Conservation (phyloP, 2,113 vertebrate species). For the Ictalurus punctatus region DNA sequence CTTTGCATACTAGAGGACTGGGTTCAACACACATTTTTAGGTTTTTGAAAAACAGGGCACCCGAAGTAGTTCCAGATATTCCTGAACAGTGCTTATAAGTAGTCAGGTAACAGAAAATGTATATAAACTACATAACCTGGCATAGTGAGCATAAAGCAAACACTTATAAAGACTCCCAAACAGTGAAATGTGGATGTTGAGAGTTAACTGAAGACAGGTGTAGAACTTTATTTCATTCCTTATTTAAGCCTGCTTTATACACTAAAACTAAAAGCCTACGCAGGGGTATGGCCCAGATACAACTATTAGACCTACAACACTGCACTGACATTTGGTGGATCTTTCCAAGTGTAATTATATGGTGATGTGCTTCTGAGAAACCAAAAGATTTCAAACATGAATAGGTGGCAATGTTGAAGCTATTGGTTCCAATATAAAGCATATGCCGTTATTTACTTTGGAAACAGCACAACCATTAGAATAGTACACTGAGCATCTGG, state of each 20-base stretch:
- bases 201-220: not conserved
- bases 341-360: not conserved
- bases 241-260: not conserved
- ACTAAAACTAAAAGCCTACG: not conserved
- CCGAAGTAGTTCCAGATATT: not conserved
- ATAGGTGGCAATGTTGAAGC: not conserved
- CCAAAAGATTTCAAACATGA: slow-evolving; percentile 7
- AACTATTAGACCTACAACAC: not conserved
- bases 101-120: not conserved
- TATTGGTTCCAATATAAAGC: slow-evolving; percentile 6
- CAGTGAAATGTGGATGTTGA: not conserved
- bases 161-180: not conserved
- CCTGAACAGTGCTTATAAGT: not conserved
- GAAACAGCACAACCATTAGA: not conserved
- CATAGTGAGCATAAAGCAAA: not conserved
- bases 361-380: not conserved
- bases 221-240: not conserved
- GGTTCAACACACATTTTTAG: not conserved
- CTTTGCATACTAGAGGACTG: not conserved
- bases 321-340: not conserved
- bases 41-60: not conserved
- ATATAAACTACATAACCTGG: not conserved
- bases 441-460: not conserved
- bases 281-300: not conserved
- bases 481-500: not conserved